Evolutionary conservation across 2,113 vertebrate species (phyloP).

Genomic region (Colius striatus): DNA sequence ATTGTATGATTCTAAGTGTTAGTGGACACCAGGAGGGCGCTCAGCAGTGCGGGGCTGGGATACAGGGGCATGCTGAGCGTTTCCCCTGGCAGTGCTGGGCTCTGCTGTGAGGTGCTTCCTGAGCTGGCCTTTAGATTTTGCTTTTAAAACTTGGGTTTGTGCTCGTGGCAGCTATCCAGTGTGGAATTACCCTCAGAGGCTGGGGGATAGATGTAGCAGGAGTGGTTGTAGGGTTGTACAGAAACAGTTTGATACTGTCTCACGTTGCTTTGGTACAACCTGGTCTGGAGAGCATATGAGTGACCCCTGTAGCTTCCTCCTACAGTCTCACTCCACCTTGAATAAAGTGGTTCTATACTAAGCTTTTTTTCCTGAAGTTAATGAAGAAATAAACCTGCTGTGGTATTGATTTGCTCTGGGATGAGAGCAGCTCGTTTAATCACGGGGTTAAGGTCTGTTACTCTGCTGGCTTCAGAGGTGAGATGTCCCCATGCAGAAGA

Average conservation of each 20-base stretch:
- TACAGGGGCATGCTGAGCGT: accelerated
- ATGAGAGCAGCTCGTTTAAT: not conserved
- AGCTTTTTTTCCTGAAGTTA: not conserved
- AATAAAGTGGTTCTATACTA: not conserved
- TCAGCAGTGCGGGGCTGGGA: accelerated
- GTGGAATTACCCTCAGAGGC: accelerated
- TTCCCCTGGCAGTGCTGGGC: not conserved
- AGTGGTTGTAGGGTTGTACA: accelerated
- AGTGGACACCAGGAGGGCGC: not conserved
- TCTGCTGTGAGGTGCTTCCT: accelerated
- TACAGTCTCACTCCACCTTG: not conserved
- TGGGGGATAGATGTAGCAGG: accelerated
- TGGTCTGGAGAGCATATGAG: not conserved
- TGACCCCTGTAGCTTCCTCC: not conserved
- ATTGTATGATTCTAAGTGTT: too few relatives aligned
- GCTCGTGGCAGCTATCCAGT: accelerated
- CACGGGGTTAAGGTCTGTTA: accelerated
- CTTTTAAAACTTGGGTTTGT: not conserved
- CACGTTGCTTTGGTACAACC: not conserved
- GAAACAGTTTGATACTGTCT: accelerated
- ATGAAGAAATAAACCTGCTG: not conserved
- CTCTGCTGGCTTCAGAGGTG: not conserved
- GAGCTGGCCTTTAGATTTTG: accelerated
- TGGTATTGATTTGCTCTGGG: not conserved
- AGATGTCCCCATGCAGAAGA: not conserved